These are phyloP conservation scores for Drosophila punjabiensis DNA, from an alignment of 1,140 invertebrate species.

Conservation along the genomic window DNA sequence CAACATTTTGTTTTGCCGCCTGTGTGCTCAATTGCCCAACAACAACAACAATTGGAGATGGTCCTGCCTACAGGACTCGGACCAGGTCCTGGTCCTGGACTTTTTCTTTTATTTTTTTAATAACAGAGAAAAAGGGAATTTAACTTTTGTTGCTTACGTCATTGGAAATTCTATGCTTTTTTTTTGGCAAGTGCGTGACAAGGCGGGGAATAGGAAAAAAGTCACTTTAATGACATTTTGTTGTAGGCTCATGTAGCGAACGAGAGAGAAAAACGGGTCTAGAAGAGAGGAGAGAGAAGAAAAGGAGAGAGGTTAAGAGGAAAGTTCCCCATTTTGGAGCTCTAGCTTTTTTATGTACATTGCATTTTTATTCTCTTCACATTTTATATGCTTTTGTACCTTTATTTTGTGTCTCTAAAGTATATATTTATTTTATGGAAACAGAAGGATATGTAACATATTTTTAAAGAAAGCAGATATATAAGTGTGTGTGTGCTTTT, in stretches of 20 bases:
- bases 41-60: not conserved
- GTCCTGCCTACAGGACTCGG: not conserved
- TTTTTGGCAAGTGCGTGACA: conserved; percentile 52
- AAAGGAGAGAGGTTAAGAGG: not conserved
- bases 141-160: conserved; percentile 63
- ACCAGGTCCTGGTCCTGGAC: conserved; percentile 5
- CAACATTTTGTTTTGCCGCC: conserved; percentile 62
- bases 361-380: conserved; percentile 3
- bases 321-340: not conserved
- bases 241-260: conserved; percentile 16
- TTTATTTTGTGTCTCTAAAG: not conserved
- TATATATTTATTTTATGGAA: not conserved
- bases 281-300: not conserved
- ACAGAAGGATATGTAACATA: not conserved
- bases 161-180: conserved; percentile 55
- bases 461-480: not conserved
- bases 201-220: conserved; percentile 7
- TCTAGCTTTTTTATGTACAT: conserved; percentile 9
- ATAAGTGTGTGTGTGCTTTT: not conserved
- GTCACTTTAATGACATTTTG: conserved; percentile 54
- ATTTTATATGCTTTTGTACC: not conserved
- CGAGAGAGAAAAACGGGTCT: too few species aligned
- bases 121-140: conserved; percentile 31
- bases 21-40: conserved; percentile 66
- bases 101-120: conserved; percentile 28